These are phyloP conservation scores for Hyperoplus lanceolatus DNA, from an alignment of 2,797 vertebrate genomes.

Conservation along the genomic window DNA sequence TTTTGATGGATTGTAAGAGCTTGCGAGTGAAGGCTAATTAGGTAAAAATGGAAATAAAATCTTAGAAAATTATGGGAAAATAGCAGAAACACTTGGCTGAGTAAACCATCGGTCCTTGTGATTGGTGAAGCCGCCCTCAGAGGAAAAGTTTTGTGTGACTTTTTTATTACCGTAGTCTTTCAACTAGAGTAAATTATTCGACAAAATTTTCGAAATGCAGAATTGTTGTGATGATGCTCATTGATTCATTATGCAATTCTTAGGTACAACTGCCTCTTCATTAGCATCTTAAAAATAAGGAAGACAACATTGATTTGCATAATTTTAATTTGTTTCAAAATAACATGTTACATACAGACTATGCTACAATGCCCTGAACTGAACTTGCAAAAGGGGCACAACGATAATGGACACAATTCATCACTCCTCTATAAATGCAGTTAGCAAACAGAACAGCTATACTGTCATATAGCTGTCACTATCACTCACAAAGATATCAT, in stretches of 20 bases:
- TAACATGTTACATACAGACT: not conserved
- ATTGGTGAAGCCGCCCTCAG: not conserved
- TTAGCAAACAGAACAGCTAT: not conserved
- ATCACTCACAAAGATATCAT: not conserved
- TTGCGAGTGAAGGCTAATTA: conserved; percentile 31
- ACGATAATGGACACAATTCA: conserved; percentile 23
- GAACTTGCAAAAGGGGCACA: not conserved
- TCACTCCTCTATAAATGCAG: conserved; percentile 36
- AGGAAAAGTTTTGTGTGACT: not conserved
- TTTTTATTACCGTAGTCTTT: not conserved
- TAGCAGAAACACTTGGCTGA: conserved; percentile 2
- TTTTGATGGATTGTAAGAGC: conserved; percentile 38
- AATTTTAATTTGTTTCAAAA: not conserved
- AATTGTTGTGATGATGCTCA: not conserved
- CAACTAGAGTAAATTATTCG: not conserved
- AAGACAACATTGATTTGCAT: not conserved
- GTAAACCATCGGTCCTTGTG: not conserved
- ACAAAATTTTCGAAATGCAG: conserved; percentile 7
- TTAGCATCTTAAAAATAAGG: conserved; percentile 38
- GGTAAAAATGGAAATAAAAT: conserved; percentile 6
- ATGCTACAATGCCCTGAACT: not conserved
- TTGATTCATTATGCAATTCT: conserved; percentile 7
- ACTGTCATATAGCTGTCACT: not conserved
- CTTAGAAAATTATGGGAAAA: not conserved
- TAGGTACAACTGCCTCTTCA: conserved; percentile 1